Base-by-base conservation (phyloP, 2,888 invertebrate species). In the Diplazon laetatorius region DNA sequence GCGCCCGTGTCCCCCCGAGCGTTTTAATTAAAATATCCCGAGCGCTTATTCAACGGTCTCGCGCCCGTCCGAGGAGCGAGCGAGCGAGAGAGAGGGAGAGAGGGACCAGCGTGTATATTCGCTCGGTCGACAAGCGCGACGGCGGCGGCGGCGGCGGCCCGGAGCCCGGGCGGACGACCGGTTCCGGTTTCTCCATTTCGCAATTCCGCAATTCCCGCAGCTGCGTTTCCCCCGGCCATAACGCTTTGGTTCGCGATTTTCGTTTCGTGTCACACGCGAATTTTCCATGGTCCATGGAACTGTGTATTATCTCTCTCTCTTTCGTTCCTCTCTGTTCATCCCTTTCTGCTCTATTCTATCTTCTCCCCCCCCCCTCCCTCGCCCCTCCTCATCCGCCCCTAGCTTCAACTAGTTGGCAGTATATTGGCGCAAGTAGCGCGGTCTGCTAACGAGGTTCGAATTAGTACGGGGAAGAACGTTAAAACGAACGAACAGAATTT, bases 11-110 rank as follows among this genome's bases (percentile, higher is more conserved):
- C n/a, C n/a, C 42, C 25, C 22, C 75, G 74, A 70, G 70, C 78
- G 75, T 78, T 78, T 78, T 78, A 78, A 78, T 78, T 78, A 78
- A 78, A 78, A 78, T 78, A 78, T 75, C 78, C n/a, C 71, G 62
- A 75, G 78, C 66, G 78, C 71, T 78, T 68, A 75, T 78, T 78
- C 78, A 78, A 78, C 72, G 66, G 59, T 78, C 73, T 48, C 52
- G 39, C 50, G 57, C 18, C 14, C 30, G 30, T 6, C 30, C 30
- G 30, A 30, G 30, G 52, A 52, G 6, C 25, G n/a, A n/a, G n/a
- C n/a, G n/a, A n/a, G n/a, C n/a, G n/a, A n/a, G n/a, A n/a, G n/a
- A n/a, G n/a, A n/a, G n/a, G n/a, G n/a, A n/a, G n/a, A n/a, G n/a
- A n/a, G n/a, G n/a, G n/a, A n/a, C n/a, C n/a, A n/a, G n/a, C 14